A percentile compares a stretch with the other conserved stretches of the same genome.
These are phyloP conservation scores for Abscondita cerata DNA, from an alignment of 2,888 invertebrate genomes.

Conservation along the genomic window DNA sequence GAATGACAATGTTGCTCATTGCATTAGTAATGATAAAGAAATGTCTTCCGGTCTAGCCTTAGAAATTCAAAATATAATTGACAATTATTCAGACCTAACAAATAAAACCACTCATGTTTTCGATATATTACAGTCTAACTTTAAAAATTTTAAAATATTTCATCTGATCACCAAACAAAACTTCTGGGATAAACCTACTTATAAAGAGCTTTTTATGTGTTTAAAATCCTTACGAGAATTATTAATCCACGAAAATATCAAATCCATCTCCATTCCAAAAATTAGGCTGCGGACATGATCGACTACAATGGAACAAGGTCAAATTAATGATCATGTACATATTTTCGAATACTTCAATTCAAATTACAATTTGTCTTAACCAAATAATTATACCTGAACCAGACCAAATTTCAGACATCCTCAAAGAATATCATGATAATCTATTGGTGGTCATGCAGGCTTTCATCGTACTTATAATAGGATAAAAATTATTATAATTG, in stretches of 20 bases:
- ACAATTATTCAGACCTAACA: not conserved
- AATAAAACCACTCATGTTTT: not conserved
- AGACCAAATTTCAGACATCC: not conserved
- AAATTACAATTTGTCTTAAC: not conserved
- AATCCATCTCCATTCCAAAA: not conserved
- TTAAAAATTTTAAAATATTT: constrained; percentile 1
- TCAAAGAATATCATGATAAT: not conserved
- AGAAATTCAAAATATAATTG: not conserved
- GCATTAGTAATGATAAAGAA: not conserved
- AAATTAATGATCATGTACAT: not conserved
- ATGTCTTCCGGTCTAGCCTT: not conserved
- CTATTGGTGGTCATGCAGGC: constrained; percentile 4
- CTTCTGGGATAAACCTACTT: constrained; percentile 1
- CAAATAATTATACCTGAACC: not conserved
- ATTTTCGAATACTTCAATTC: not conserved
- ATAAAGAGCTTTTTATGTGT: not conserved
- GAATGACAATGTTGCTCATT: not conserved
- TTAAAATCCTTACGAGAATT: too few relatives aligned
- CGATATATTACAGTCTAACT: not conserved
- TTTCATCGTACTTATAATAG: not conserved
- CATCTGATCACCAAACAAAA: not conserved
- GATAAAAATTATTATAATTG: constrained; percentile 4
- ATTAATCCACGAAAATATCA: not conserved
- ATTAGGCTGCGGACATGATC: too few relatives aligned
- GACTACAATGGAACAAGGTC: not conserved